phyloP scores from a whole-genome alignment of 2,113 vertebrate species.

The Arenaria interpres region DNA sequence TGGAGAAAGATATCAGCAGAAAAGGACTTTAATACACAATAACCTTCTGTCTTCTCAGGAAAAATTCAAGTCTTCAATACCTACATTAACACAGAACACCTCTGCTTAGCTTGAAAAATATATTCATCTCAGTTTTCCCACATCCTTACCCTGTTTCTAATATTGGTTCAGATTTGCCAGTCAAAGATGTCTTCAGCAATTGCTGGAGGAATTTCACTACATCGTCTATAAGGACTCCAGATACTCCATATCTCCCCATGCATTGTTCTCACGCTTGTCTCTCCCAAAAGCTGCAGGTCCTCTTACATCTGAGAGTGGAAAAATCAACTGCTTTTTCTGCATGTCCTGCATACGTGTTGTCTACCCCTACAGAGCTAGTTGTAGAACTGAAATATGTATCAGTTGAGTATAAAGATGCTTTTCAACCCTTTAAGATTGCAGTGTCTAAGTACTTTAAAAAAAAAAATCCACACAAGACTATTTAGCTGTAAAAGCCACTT shows the following conservation, averaged over 20 bases:
- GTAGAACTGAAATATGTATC: background rate
- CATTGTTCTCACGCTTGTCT: background rate
- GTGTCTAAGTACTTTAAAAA: background rate
- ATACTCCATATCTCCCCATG: background rate
- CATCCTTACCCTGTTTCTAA: background rate
- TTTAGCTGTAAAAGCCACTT: background rate
- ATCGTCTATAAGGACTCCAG: background rate
- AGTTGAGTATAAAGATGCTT: background rate
- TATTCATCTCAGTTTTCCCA: background rate
- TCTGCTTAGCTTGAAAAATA: background rate
- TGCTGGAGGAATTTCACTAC: background rate
- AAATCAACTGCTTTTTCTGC: background rate
- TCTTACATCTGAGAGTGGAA: rapidly evolving
- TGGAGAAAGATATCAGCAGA: background rate
- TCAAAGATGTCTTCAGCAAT: background rate
- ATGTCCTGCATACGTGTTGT: background rate
- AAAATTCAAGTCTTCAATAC: background rate
- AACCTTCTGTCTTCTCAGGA: background rate
- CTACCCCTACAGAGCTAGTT: background rate
- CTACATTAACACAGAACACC: background rate
- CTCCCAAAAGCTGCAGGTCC: background rate
- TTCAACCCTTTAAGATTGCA: background rate
- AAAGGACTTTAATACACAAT: background rate
- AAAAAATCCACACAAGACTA: background rate
- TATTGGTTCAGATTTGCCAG: background rate